These are phyloP conservation scores for Platyscapa corneri DNA, from an alignment of 1,140 invertebrate genomes.

Conservation along the genomic window DNA sequence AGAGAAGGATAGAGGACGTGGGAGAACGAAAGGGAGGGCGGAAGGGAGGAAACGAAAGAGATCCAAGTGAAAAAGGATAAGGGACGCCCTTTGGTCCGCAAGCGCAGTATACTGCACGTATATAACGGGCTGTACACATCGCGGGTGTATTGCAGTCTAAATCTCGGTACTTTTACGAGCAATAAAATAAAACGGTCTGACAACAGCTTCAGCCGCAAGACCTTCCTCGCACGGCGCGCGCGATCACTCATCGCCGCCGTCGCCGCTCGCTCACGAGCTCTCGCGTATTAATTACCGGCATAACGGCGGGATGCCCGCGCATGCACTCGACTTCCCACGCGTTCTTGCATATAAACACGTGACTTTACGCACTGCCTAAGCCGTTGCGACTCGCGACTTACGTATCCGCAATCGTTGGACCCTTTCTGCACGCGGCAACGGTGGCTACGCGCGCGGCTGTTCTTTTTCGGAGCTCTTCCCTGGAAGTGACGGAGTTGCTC, in stretches of 20 bases:
- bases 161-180: slow-evolving; percentile 74
- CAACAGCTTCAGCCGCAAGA: slow-evolving; percentile 51
- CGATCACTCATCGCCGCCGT: slow-evolving; percentile 36
- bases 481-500: too few relatives aligned
- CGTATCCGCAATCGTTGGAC: too few relatives aligned
- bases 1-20: too few relatives aligned
- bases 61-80: slow-evolving; percentile 11
- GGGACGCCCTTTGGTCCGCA: neutral
- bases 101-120: slow-evolving; percentile 43
- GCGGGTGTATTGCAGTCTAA: slow-evolving; percentile 72
- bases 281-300: slow-evolving; percentile 51
- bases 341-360: slow-evolving; percentile 43
- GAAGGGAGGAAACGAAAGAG: neutral
- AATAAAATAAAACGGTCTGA: slow-evolving; percentile 74
- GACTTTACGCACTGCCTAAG: slow-evolving; percentile 24
- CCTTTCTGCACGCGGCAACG: neutral
- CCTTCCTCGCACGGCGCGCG: slow-evolving; percentile 33
- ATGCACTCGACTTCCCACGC: slow-evolving; percentile 35
- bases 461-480: too few relatives aligned
- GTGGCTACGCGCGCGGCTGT: neutral
- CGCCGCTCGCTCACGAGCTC: neutral
- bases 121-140: slow-evolving; percentile 65
- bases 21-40: neutral
- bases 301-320: slow-evolving; percentile 32
- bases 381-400: too few relatives aligned